Base-by-base conservation (phyloP, 2,888 invertebrate species). In the Oscheius sp. region DNA sequence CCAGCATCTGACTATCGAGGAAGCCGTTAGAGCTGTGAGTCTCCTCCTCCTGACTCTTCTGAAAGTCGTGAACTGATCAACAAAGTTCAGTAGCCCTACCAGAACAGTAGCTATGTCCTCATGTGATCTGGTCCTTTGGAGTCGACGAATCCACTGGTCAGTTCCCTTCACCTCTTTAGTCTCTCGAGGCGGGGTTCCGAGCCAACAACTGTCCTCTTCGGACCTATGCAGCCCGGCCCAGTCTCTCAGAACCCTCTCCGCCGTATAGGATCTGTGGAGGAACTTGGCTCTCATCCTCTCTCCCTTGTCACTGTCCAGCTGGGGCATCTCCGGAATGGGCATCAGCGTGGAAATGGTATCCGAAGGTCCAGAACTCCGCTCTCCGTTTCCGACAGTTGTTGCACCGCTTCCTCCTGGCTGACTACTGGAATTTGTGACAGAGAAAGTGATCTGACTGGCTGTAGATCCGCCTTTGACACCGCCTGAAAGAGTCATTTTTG, bases 271-370 rank as follows among this genome's bases (percentile, higher is more conserved):
- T 47, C 78, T 47, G 53, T 68, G 74, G n/a, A 78, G 51, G 33
- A 78, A 57, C n/a, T 73, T 37, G 11, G 78, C 78, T 29, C 76
- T 42, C 33, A 65, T 78, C 37, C 78, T 37, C 29, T 75, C 76
- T 10, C 71, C 42, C 72, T 74, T 63, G 75, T 82, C 68, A 10
- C 77, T 77, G 57, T 82, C 82, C 29, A 84, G 62, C 29, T 80
- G 79, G 0, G 84, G 79, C 84, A 84, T 81, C 70, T 84, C 84
- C n/a, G 79, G 81, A 73, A 84, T 84, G 35, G 84, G 81, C 29
- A 77, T 76, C 33, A 84, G 47, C 4, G 42, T n/a, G 7, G 70
- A 42, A 10, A 72, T 29, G 1, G 71, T 13, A 33, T 72, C 71
- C 9, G 50, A 21, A 13, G 71, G 59, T 72, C 60, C 42, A 7